These are phyloP conservation scores for Corythoichthys haematopterus DNA, from an alignment of 2,113 vertebrate genomes.

Conservation along the genomic window DNA sequence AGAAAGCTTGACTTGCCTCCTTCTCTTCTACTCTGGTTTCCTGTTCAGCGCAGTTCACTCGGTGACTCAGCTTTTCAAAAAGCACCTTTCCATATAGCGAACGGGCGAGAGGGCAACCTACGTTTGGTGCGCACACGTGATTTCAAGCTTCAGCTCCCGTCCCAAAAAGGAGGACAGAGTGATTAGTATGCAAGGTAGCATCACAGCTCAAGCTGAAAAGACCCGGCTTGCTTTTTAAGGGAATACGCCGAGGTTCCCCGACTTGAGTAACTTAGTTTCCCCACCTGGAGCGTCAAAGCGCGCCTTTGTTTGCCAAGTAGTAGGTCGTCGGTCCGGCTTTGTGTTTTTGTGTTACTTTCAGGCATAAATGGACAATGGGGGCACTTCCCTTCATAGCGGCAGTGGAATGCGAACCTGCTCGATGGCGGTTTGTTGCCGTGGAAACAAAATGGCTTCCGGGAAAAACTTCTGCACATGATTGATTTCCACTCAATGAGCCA, in stretches of 20 bases:
- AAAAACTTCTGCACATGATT: constrained; percentile 11
- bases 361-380: constrained; percentile 65
- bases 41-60: constrained; percentile 14
- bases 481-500: not conserved
- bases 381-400: constrained; percentile 60
- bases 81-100: not conserved
- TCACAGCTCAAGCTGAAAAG: constrained; percentile 53
- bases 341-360: constrained; percentile 56
- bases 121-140: not conserved
- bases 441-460: constrained; percentile 38
- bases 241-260: constrained; percentile 21
- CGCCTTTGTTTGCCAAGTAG: constrained; percentile 29
- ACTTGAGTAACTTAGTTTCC: constrained; percentile 1
- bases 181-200: constrained; percentile 65
- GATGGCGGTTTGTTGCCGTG: constrained; percentile 43
- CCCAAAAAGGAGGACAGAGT: constrained; percentile 29
- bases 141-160: not conserved
- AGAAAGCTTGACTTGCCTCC: constrained; percentile 1
- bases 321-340: constrained; percentile 46
- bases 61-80: constrained; percentile 35
- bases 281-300: constrained; percentile 1
- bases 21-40: constrained; percentile 12
- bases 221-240: constrained; percentile 57
- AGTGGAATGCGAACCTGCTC: constrained; percentile 55
- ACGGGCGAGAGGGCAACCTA: not conserved